phyloP scores from a whole-genome alignment of 2,888 invertebrate species.

The Chrysina gloriosa region DNA sequence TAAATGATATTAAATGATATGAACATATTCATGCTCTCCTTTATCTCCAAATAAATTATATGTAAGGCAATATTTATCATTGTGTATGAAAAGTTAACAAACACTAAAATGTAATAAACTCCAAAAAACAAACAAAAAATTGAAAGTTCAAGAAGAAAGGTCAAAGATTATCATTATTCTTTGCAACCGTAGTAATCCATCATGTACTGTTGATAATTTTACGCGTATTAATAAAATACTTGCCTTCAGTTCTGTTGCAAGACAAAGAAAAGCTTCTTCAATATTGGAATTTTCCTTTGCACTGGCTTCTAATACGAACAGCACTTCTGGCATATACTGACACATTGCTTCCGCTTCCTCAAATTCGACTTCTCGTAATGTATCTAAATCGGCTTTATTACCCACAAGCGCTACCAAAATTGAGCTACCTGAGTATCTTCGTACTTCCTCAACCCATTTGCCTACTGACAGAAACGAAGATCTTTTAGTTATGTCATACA shows the following conservation, averaged over 20 bases:
- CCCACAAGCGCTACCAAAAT: constrained; percentile 92
- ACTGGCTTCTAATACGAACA: constrained; percentile 89
- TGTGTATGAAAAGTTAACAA: too few relatives aligned
- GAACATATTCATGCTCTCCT: too few relatives aligned
- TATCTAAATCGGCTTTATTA: constrained; percentile 89
- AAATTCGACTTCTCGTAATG: constrained; percentile 84
- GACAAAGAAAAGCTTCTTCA: constrained; percentile 86
- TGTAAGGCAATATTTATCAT: too few relatives aligned
- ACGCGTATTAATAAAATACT: constrained; percentile 24
- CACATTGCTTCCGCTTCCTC: constrained; percentile 90
- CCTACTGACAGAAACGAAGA: constrained; percentile 91
- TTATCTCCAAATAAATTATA: too few relatives aligned
- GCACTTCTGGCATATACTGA: constrained; percentile 86
- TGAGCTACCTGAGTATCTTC: constrained; percentile 92
- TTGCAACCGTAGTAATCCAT: background rate
- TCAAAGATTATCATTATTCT: background rate
- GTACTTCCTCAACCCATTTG: constrained; percentile 96
- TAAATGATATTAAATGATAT: too few relatives aligned
- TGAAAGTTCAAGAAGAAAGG: background rate
- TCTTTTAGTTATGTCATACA: constrained; percentile 95
- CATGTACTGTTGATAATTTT: background rate
- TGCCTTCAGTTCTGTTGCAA: constrained; percentile 90
- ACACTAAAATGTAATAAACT: too few relatives aligned
- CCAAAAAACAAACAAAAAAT: too few relatives aligned
- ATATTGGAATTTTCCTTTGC: constrained; percentile 93